phyloP scores from a whole-genome alignment of 2,888 invertebrate genomes.

The Blera fallax region DNA sequence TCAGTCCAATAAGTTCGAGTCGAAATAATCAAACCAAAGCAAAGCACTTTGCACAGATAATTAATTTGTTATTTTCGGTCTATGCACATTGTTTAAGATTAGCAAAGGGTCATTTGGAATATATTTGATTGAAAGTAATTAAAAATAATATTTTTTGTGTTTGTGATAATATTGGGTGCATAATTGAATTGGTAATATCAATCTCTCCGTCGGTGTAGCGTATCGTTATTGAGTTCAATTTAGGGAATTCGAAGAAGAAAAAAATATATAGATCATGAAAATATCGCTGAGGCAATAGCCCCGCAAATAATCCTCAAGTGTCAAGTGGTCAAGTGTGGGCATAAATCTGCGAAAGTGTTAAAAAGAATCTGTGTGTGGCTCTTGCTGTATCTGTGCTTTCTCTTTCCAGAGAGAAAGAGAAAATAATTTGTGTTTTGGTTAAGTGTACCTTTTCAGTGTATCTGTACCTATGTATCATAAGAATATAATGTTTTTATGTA shows the following conservation, averaged over 20 bases:
- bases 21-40: background rate
- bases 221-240: background rate
- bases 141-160: background rate
- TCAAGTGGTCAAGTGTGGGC: slow-evolving; percentile 34
- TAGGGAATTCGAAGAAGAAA: background rate
- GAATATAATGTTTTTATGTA: background rate
- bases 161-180: background rate
- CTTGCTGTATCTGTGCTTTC: slow-evolving; percentile 22
- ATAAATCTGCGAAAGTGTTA: slow-evolving; percentile 36
- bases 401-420: slow-evolving; percentile 48
- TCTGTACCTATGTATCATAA: background rate
- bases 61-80: background rate
- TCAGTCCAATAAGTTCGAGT: background rate
- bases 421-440: slow-evolving; percentile 24
- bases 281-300: slow-evolving; percentile 24
- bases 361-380: slow-evolving; percentile 35
- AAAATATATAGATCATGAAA: slow-evolving; percentile 6
- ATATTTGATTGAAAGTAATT: background rate
- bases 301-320: slow-evolving; percentile 45
- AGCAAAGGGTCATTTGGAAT: slow-evolving; percentile 1
- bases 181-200: slow-evolving; percentile 4
- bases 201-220: background rate
- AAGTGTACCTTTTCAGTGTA: background rate
- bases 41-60: background rate
- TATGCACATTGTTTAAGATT: background rate